Evolutionary conservation across 1,140 invertebrate genomes (phyloP).

Genomic region (Psilanteris sp.): DNA sequence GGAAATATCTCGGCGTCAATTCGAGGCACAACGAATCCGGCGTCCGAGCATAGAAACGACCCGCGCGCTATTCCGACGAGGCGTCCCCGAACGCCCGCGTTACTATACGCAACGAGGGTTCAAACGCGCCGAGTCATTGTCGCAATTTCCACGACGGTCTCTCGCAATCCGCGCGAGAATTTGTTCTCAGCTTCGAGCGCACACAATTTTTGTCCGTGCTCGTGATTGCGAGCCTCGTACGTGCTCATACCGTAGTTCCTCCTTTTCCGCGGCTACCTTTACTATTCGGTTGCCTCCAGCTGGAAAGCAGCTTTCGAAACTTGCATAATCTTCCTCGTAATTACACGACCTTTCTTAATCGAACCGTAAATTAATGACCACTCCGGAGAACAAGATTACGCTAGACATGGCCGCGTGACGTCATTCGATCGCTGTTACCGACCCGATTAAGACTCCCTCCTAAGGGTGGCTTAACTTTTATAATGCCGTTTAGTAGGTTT

Average conservation of each 20-base stretch:
- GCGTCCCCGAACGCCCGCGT: too few species aligned
- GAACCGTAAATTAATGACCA: constrained; percentile 51
- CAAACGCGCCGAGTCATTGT: too few species aligned
- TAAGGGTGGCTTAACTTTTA: too few species aligned
- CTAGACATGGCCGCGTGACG: too few species aligned
- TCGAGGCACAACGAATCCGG: too few species aligned
- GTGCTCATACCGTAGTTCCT: constrained; percentile 76
- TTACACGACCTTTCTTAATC: constrained; percentile 62
- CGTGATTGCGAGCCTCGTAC: constrained; percentile 38
- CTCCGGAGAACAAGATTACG: background rate
- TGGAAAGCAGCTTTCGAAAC: constrained; percentile 75
- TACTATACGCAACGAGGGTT: too few species aligned
- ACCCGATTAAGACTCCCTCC: too few species aligned
- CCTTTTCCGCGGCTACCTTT: constrained; percentile 41
- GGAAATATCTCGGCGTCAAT: too few species aligned
- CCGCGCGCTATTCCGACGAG: too few species aligned
- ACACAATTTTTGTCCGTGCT: constrained; percentile 36
- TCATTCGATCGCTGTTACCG: too few species aligned
- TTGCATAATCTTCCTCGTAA: constrained; percentile 68
- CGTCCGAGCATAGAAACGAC: too few species aligned
- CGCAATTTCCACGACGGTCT: constrained; percentile 39
- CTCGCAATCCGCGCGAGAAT: constrained; percentile 42
- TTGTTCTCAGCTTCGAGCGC: constrained; percentile 52
- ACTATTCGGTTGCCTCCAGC: constrained; percentile 62
- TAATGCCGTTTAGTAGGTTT: too few species aligned